These are phyloP conservation scores for Zosterops japonicus DNA, from an alignment of 2,113 vertebrate species.

Conservation along the genomic window DNA sequence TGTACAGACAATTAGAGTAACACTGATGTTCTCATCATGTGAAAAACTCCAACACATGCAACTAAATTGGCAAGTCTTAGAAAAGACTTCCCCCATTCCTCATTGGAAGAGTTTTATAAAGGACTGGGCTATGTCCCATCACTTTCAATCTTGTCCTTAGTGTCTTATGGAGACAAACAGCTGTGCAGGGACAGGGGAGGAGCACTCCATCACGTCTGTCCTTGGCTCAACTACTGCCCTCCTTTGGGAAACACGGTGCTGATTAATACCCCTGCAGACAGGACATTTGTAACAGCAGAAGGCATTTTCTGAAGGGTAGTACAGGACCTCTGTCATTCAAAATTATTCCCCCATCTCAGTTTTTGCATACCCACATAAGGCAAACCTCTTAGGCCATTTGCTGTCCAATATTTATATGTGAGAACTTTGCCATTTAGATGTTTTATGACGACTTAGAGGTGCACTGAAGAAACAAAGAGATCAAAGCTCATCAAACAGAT, in stretches of 20 bases:
- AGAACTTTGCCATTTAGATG: not conserved
- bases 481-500: not conserved
- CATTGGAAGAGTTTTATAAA: not conserved
- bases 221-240: not conserved
- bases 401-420: fast-evolving
- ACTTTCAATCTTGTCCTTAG: not conserved
- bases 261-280: not conserved
- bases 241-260: not conserved
- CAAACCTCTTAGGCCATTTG: not conserved
- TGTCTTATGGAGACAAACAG: not conserved
- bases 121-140: fast-evolving
- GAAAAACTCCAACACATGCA: not conserved
- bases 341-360: fast-evolving
- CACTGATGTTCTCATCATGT: not conserved
- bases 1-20: not conserved
- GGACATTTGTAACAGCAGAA: not conserved
- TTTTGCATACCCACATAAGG: not conserved
- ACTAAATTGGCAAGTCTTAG: not conserved
- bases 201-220: not conserved
- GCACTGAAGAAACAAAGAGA: not conserved
- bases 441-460: not conserved
- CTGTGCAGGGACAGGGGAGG: not conserved
- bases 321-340: not conserved
- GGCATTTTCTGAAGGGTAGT: not conserved
- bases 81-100: not conserved